Conservation (phyloP, 2,888 invertebrate species). For the Ormyrus nitidulus region DNA sequence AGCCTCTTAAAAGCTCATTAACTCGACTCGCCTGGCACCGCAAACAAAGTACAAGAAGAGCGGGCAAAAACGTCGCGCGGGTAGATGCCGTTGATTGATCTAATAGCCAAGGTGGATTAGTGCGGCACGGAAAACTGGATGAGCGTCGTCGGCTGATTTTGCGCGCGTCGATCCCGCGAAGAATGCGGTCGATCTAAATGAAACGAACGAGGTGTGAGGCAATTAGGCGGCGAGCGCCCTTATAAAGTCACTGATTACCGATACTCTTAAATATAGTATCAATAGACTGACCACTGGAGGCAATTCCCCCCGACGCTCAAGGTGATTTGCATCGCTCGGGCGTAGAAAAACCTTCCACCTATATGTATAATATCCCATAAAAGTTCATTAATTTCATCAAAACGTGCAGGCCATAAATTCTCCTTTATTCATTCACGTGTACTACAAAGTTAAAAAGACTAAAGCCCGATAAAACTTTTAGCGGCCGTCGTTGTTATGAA, state of each 20-base stretch:
- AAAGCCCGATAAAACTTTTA: no score
- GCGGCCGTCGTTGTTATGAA: no score
- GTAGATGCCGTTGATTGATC: constrained; percentile 41
- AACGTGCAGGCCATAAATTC: no score
- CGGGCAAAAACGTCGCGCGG: background rate
- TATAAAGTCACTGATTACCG: background rate
- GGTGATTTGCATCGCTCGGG: no score
- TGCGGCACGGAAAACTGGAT: constrained; percentile 6
- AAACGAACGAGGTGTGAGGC: constrained; percentile 8
- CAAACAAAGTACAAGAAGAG: constrained; percentile 41
- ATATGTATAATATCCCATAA: no score
- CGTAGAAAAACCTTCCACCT: no score
- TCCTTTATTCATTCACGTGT: no score
- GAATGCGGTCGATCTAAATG: constrained; percentile 4
- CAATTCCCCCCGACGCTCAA: no score
- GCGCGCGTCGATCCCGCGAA: background rate
- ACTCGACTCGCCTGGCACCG: constrained; percentile 5
- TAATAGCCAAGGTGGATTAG: constrained; percentile 22
- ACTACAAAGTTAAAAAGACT: no score
- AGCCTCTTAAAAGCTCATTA: constrained; percentile 34
- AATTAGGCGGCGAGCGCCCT: background rate
- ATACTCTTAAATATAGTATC: background rate
- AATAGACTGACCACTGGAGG: background rate
- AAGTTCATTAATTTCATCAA: no score
- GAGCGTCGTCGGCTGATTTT: constrained; percentile 2